These are phyloP conservation scores for Thripadectes ignobilis DNA, from an alignment of 2,797 vertebrate genomes.

Conservation along the genomic window DNA sequence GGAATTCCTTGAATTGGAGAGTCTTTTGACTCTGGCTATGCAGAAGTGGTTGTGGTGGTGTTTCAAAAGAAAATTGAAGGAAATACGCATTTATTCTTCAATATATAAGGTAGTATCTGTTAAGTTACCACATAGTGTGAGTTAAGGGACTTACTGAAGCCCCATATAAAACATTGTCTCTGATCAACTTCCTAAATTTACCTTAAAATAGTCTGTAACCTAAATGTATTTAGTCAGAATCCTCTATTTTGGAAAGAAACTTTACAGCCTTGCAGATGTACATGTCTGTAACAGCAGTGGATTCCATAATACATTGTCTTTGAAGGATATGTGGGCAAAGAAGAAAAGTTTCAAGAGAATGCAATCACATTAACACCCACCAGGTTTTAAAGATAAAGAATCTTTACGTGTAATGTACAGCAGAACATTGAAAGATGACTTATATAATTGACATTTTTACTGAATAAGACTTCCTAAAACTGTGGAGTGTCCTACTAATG, in stretches of 20 bases:
- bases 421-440: constrained; percentile 27
- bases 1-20: background rate
- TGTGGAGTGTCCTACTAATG: constrained; percentile 9
- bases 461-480: constrained; percentile 25
- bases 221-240: background rate
- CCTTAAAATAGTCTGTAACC: background rate
- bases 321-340: constrained; percentile 44
- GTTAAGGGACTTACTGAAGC: background rate
- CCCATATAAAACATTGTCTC: background rate
- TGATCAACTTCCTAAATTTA: background rate
- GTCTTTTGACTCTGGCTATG: background rate
- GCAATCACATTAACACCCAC: constrained; percentile 45
- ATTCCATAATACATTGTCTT: constrained; percentile 20
- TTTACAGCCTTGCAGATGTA: background rate
- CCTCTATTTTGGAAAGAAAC: background rate
- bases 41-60: background rate
- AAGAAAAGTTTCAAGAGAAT: constrained; percentile 37
- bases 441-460: constrained; percentile 55
- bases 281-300: background rate
- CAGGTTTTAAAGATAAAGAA: constrained; percentile 31
- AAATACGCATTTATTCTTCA: background rate
- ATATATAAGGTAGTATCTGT: background rate
- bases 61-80: background rate
- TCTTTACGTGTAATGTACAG: constrained; percentile 1
- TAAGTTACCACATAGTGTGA: background rate